Base-by-base conservation (phyloP, 2,888 invertebrate genomes). In the Lochmaea capreae region DNA sequence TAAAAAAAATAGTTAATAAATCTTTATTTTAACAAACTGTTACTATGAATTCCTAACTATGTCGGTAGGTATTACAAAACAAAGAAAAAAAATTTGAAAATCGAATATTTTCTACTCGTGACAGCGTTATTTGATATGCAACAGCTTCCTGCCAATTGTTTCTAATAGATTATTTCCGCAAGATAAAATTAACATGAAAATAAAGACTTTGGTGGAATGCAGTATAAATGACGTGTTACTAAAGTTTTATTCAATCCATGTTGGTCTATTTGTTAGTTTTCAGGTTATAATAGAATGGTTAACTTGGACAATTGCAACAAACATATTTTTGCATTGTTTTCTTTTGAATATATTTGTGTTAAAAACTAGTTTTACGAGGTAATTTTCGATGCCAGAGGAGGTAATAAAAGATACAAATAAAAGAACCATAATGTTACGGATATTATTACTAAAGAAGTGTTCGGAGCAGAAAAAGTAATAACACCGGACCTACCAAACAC, bases 101-200 rank as follows among this genome's bases (percentile, higher is more conserved):
- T 54, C 1, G 1, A 54, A 49, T 8, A 49, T n/a, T 49, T 49
- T 14, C n/a, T 49, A 49, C n/a, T 18, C 16, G 54, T 54, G 54
- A 54, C 54, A 16, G 16, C 54, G 16, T 54, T 8, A 18, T 16
- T 54, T 54, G 10, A 10, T 63, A 43, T 63, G 62, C 62, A 63
- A 63, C 62, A 42, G 62, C 11, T 63, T 63, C 62, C 62, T 63
- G 62, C 18, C 42, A 63, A 63, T 63, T 63, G 39, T 63, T 8
- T 16, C 11, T 43, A 63, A 63, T 63, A 63, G 62, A 63, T 26
- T 43, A 43, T 68, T 68, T 46, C 57, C 68, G 49, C n/a, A 22
- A 68, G 49, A 68, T 68, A 46, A 59, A 61, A 68, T 61, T 49
- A 68, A 58, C 68, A 49, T 61, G 59, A 67, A 54, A 52, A 67